phyloP scores from a whole-genome alignment of 2,113 vertebrate genomes.

The Cynoglossus semilaevis region DNA sequence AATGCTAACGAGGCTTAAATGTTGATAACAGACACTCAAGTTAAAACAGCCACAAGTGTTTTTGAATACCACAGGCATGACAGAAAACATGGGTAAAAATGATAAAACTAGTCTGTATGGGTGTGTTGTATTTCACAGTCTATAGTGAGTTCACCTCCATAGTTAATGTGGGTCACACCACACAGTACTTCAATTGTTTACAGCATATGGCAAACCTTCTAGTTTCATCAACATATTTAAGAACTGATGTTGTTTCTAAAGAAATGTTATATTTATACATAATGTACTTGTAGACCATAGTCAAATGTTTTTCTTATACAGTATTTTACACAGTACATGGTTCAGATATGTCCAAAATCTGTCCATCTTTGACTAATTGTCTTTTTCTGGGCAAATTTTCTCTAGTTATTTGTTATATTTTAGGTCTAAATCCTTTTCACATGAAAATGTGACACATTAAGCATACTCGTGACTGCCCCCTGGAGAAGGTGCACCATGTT shows the following conservation, averaged over 20 bases:
- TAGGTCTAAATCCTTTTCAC: no score
- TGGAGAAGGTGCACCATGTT: no score
- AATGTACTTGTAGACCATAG: no score
- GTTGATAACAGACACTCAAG: slow-evolving; percentile 5
- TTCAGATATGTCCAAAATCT: no score
- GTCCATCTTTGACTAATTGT: no score
- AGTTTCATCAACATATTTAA: neutral
- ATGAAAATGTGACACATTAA: no score
- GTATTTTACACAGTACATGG: no score
- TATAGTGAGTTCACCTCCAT: slow-evolving; percentile 38
- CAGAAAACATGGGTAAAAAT: slow-evolving; percentile 35
- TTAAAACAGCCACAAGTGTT: slow-evolving; percentile 6
- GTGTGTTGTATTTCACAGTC: slow-evolving; percentile 68
- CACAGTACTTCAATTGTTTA: slow-evolving; percentile 21
- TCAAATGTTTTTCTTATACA: no score
- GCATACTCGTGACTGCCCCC: no score
- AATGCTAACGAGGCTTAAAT: slow-evolving; percentile 8
- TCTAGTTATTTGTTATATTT: no score
- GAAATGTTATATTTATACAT: no score
- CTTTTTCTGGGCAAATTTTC: no score
- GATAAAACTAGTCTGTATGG: slow-evolving; percentile 37
- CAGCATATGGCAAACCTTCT: neutral
- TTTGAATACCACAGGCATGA: slow-evolving; percentile 23
- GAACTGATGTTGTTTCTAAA: neutral
- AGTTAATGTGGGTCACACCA: slow-evolving; percentile 28